phyloP scores from a whole-genome alignment of 1,140 invertebrate species.

The Heliconius eleuchia region DNA sequence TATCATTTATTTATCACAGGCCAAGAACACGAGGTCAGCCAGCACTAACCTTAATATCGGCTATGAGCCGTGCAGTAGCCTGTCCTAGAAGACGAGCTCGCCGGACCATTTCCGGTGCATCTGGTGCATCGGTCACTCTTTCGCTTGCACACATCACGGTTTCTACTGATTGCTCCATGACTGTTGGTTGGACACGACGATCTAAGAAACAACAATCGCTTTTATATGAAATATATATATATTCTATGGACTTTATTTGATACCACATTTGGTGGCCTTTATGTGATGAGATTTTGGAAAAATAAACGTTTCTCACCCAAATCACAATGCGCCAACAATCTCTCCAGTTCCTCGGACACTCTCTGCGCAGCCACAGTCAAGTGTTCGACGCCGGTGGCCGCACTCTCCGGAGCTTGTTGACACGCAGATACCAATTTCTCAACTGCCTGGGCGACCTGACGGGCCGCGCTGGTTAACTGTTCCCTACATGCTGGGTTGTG shows the following conservation, averaged over 20 bases:
- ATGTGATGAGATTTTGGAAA: too few species aligned
- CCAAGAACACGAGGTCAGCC: neutral
- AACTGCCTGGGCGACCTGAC: constrained; percentile 96
- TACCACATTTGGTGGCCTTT: too few species aligned
- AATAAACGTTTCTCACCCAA: constrained; percentile 44
- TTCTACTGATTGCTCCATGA: constrained; percentile 88
- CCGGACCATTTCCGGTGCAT: constrained; percentile 96
- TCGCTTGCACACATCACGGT: constrained; percentile 95
- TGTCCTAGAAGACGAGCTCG: constrained; percentile 96
- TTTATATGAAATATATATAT: too few species aligned
- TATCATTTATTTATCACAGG: neutral
- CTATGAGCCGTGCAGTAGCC: constrained; percentile 95
- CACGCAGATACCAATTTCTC: constrained; percentile 94
- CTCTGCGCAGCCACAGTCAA: constrained; percentile 92
- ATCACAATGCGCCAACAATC: constrained; percentile 93
- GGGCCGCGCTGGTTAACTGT: constrained; percentile 95
- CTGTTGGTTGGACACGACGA: constrained; percentile 77
- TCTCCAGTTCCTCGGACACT: constrained; percentile 94
- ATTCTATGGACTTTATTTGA: too few species aligned
- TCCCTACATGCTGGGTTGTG: constrained; percentile 96
- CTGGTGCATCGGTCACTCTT: constrained; percentile 91
- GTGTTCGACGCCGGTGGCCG: constrained; percentile 87
- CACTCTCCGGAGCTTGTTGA: constrained; percentile 84
- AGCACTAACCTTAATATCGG: constrained; percentile 89
- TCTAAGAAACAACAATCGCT: constrained; percentile 39